Percentiles rank a stretch among this genome's conserved stretches.
These are phyloP conservation scores for Pentalonia nigronervosa DNA, from an alignment of 1,140 invertebrate genomes.

Conservation along the genomic window DNA sequence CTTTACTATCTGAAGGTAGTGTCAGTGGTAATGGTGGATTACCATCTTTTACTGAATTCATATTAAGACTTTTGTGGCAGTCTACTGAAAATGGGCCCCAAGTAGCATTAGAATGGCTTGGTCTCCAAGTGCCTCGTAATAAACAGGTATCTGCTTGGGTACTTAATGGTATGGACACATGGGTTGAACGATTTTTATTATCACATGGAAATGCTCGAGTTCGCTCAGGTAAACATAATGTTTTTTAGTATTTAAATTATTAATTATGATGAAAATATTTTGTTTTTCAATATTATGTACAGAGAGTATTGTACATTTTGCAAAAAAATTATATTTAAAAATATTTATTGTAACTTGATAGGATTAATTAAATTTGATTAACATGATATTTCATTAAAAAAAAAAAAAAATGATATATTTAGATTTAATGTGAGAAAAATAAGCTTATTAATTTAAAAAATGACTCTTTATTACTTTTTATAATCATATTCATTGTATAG, in stretches of 20 bases:
- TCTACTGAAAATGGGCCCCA: slow-evolving; percentile 88
- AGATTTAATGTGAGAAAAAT: not conserved
- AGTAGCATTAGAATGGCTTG: slow-evolving; percentile 90
- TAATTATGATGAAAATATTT: not conserved
- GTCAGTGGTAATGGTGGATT: slow-evolving; percentile 68
- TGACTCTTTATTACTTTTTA: not conserved
- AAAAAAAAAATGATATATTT: no score
- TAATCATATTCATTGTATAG: not conserved
- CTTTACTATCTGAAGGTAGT: slow-evolving; percentile 76
- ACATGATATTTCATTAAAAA: no score
- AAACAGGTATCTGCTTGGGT: slow-evolving; percentile 90
- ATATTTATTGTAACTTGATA: not conserved
- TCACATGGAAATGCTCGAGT: slow-evolving; percentile 86
- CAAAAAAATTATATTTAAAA: not conserved
- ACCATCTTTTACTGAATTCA: slow-evolving; percentile 87
- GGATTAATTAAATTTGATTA: not conserved
- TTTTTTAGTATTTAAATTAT: not conserved
- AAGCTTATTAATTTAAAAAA: not conserved
- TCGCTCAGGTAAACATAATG: slow-evolving; percentile 71
- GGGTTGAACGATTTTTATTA: slow-evolving; percentile 89
- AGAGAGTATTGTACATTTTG: not conserved
- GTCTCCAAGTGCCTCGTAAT: slow-evolving; percentile 83
- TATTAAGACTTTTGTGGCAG: slow-evolving; percentile 88
- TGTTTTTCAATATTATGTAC: no score
- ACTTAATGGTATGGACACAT: slow-evolving; percentile 82